These are phyloP conservation scores for Parazoanthus darwini DNA, from an alignment of 92 coral and sea anemone species.

Conservation along the genomic window DNA sequence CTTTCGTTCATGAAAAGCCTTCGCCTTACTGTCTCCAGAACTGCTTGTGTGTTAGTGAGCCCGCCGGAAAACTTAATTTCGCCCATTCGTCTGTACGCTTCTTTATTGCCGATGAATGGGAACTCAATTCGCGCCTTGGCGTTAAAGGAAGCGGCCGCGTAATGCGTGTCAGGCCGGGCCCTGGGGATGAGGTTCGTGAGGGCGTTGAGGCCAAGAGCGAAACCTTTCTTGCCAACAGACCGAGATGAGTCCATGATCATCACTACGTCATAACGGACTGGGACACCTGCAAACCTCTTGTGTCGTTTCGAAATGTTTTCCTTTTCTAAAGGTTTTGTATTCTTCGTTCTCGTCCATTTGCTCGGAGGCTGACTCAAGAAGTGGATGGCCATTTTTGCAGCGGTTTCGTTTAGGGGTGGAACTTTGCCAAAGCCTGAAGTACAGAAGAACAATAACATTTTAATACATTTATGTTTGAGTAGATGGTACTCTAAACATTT, in stretches of 20 bases:
- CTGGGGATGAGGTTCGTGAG: slow-evolving; percentile 51
- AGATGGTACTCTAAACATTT: too few species aligned
- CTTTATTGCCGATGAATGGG: slow-evolving; percentile 46
- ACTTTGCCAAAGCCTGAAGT: too few species aligned
- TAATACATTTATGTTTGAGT: too few species aligned
- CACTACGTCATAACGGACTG: slow-evolving; percentile 55
- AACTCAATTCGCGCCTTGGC: slow-evolving; percentile 46
- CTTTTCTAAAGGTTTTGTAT: neutral
- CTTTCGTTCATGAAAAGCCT: slow-evolving; percentile 37
- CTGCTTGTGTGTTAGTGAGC: slow-evolving; percentile 75
- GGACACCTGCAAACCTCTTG: slow-evolving; percentile 16
- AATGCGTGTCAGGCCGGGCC: slow-evolving; percentile 49
- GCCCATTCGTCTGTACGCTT: slow-evolving; percentile 49
- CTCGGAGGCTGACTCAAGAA: slow-evolving; percentile 34
- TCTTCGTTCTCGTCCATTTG: too few species aligned
- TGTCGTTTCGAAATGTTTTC: slow-evolving; percentile 24
- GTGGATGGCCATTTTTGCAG: neutral
- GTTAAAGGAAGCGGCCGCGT: slow-evolving; percentile 66
- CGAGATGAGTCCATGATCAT: slow-evolving; percentile 71
- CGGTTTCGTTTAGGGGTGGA: too few species aligned
- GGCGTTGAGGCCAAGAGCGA: slow-evolving; percentile 56
- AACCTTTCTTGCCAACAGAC: slow-evolving; percentile 59
- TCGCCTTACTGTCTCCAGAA: slow-evolving; percentile 46
- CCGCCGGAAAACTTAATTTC: slow-evolving; percentile 61
- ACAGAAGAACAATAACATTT: too few species aligned